Evolutionary conservation across 2,888 invertebrate species (phyloP), one percentile per base, ranked within the genome.

Genomic region (Lasioglossum leucozonium): DNA sequence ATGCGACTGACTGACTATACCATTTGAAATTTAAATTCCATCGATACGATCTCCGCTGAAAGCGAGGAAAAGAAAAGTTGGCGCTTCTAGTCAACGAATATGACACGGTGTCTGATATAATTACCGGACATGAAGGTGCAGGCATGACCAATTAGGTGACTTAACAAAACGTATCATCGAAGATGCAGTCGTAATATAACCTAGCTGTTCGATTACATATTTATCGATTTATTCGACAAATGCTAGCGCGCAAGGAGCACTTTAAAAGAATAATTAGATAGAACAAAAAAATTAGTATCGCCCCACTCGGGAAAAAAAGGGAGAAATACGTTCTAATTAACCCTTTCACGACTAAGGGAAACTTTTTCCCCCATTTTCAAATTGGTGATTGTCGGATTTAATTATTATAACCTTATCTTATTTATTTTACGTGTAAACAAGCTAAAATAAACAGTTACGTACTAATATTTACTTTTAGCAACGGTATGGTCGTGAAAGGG

Each of bases 21-120:
- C n/a, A 81, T 83, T 83, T 77, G 77, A 81, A 81, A 81, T 83
- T 81, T 40, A 83, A 81, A 83, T 83, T 67, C 40, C 42, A 77
- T 81, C 22, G 83, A 83, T 83, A 83, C 44, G 18, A 83, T 83
- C 83, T 44, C 18, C 42, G n/a, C 67, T n/a, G 77, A 81, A 81
- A 81, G 82, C 58, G 82, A 83, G 73, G 82, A 72, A 77, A 55
- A 72, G 67, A 65, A 44, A 72, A 72, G 72, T 81, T 73, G 55
- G 77, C 72, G 77, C 16, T 72, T 77, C 67, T 72, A 40, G 72
- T 81, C 76, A 72, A 67, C 65, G 67, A 77, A 72, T 51, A 40
- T 65, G 5, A 34, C 18, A 37, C 10, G 51, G 18, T n/a, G 44
- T 81, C 76, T 55, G 18, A 72, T 72, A 44, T 75, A 82, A 81